These are phyloP conservation scores for Meleagris gallopavo DNA, from an alignment of 2,113 vertebrate species.

Conservation along the genomic window DNA sequence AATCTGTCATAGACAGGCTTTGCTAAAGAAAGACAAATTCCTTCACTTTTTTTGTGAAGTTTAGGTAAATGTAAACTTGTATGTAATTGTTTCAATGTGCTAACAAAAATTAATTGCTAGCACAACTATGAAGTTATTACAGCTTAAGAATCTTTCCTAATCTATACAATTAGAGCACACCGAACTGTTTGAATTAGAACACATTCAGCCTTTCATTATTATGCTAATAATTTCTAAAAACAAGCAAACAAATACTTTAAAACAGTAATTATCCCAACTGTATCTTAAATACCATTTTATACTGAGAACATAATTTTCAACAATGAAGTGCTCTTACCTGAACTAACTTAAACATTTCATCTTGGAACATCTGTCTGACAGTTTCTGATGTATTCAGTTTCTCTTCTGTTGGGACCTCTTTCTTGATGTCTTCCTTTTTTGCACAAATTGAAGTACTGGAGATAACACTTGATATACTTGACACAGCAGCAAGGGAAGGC, in stretches of 20 bases:
- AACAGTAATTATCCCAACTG: background rate
- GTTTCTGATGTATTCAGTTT: conserved; percentile 63
- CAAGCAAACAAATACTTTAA: background rate
- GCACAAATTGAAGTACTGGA: conserved; percentile 8
- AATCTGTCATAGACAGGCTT: background rate
- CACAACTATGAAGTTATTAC: background rate
- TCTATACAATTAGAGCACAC: background rate
- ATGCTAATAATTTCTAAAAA: background rate
- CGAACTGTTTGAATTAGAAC: background rate
- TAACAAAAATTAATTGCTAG: background rate
- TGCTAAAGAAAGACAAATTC: background rate
- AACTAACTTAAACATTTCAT: conserved; percentile 91
- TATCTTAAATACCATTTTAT: background rate
- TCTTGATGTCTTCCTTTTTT: background rate
- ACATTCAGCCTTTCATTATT: background rate
- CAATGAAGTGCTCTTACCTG: conserved; percentile 81
- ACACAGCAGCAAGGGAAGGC: background rate
- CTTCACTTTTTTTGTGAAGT: background rate
- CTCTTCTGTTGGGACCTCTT: background rate
- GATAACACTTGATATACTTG: background rate
- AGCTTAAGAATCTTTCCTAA: background rate
- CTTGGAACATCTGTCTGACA: conserved; percentile 85
- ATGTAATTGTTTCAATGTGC: background rate
- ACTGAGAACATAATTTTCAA: background rate
- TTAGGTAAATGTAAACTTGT: background rate